phyloP scores from a whole-genome alignment of 2,888 invertebrate species.

The Machimus rusticus region DNA sequence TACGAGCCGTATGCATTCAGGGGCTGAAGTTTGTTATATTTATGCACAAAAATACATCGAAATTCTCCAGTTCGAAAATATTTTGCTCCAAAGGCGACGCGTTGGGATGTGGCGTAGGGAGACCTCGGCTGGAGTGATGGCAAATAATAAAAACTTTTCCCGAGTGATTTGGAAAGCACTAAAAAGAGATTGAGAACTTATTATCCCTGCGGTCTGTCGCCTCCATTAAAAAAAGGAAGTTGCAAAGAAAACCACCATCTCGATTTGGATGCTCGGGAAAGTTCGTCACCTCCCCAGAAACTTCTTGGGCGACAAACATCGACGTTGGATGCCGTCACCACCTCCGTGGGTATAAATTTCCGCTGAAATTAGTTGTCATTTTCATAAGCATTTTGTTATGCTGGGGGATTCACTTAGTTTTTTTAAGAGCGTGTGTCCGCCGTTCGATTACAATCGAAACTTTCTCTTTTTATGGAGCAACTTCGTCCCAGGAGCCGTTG shows the following conservation, averaged over 20 bases:
- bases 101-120: background rate
- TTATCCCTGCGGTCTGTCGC: background rate
- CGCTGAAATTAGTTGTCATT: background rate
- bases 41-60: background rate
- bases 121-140: background rate
- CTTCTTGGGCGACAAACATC: background rate
- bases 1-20: background rate
- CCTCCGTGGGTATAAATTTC: background rate
- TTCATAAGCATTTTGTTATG: conserved; percentile 3
- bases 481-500: background rate
- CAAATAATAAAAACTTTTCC: background rate
- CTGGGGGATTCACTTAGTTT: background rate
- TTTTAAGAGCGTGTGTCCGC: background rate
- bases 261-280: background rate
- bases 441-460: background rate
- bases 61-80: background rate
- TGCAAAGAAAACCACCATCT: background rate
- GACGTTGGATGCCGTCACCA: background rate
- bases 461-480: background rate
- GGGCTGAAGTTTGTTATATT: background rate
- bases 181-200: background rate
- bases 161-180: background rate
- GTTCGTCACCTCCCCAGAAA: background rate
- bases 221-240: background rate
- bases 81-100: background rate